A percentile compares a stretch with the other conserved stretches of the same genome.
These are phyloP conservation scores for Lepidurus packardi DNA, from an alignment of 1,140 invertebrate species.

Conservation along the genomic window DNA sequence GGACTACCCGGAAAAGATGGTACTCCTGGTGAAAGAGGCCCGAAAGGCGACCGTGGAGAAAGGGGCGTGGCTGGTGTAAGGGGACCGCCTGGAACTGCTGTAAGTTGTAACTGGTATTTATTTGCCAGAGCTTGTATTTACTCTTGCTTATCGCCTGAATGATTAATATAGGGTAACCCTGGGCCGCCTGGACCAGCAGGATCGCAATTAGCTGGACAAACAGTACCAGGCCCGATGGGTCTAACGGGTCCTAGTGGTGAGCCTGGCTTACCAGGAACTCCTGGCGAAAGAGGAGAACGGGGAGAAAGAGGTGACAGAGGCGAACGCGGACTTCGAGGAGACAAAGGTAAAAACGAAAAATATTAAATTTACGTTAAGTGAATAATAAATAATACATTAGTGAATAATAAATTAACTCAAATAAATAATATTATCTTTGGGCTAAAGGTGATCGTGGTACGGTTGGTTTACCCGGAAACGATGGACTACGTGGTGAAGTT, in stretches of 20 bases:
- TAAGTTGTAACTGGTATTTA: conserved; percentile 29
- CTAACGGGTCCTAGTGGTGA: conserved; percentile 44
- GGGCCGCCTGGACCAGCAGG: conserved; percentile 44
- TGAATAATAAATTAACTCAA: neutral
- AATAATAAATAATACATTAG: neutral
- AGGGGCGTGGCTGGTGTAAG: conserved; percentile 40
- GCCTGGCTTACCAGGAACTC: conserved; percentile 36
- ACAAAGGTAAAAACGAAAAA: neutral
- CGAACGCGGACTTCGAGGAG: conserved; percentile 33
- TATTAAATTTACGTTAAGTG: neutral
- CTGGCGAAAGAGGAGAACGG: conserved; percentile 36
- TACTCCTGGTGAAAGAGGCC: conserved; percentile 39
- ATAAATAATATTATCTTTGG: neutral
- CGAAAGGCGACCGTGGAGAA: conserved; percentile 46
- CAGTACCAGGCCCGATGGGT: conserved; percentile 45
- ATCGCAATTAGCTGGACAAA: conserved; percentile 8
- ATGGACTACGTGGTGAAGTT: conserved; percentile 38
- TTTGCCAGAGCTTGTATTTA: neutral
- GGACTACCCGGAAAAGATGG: conserved; percentile 37
- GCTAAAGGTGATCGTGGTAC: conserved; percentile 36
- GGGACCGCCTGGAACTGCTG: conserved; percentile 36
- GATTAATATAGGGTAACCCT: conserved; percentile 36
- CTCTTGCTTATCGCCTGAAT: neutral
- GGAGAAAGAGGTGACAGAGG: conserved; percentile 45
- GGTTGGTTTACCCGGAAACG: conserved; percentile 31